Evolutionary conservation across 1,140 invertebrate genomes (phyloP).

Genomic region (Drosophila teissieri): DNA sequence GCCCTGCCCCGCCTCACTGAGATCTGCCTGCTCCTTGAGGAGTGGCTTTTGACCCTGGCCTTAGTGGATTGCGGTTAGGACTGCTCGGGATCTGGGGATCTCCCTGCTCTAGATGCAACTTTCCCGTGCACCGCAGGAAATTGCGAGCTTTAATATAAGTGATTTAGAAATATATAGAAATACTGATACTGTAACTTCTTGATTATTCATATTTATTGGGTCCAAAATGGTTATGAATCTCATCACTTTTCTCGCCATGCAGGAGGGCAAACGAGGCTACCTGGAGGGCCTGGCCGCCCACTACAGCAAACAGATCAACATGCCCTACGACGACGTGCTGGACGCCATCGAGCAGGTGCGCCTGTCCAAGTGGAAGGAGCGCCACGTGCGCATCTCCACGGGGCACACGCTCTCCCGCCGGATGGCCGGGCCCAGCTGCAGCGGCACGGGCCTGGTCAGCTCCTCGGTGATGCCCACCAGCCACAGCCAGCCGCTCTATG

Average conservation of each 20-base stretch:
- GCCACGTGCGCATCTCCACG: constrained; percentile 87
- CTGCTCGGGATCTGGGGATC: constrained; percentile 2
- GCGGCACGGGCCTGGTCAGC: constrained; percentile 61
- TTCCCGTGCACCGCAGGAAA: not conserved
- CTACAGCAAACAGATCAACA: constrained; percentile 94
- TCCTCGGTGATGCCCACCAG: constrained; percentile 84
- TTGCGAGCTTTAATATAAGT: no score
- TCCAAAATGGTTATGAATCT: no score
- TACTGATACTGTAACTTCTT: not conserved
- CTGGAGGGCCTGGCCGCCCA: constrained; percentile 94
- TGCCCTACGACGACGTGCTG: constrained; percentile 94
- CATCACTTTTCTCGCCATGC: constrained; percentile 32
- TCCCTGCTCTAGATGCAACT: not conserved
- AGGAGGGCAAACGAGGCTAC: constrained; percentile 95
- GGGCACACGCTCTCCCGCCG: constrained; percentile 74
- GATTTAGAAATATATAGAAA: not conserved
- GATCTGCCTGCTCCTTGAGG: not conserved
- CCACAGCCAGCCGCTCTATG: constrained; percentile 91
- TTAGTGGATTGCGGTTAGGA: constrained; percentile 17
- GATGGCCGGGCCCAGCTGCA: constrained; percentile 42
- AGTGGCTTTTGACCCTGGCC: constrained; percentile 63
- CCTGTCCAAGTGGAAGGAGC: constrained; percentile 88
- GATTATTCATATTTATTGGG: not conserved
- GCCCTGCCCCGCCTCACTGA: not conserved
- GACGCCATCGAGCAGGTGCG: constrained; percentile 87